Percentiles rank a stretch among this genome's conserved stretches.
phyloP scores from a whole-genome alignment of 1,140 invertebrate genomes.

The Drosophila biarmipes region DNA sequence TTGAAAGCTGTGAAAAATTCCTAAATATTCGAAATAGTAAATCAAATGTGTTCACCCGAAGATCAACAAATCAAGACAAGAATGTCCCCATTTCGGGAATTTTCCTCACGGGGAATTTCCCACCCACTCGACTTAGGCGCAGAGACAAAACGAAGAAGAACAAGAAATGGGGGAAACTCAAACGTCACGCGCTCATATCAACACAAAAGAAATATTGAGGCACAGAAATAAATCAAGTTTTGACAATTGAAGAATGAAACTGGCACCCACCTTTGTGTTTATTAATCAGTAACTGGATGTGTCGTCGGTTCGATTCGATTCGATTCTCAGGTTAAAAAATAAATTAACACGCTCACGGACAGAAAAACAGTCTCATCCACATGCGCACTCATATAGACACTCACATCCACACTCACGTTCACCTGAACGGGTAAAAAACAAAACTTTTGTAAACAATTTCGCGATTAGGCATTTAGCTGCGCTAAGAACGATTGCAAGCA shows the following conservation, averaged over 20 bases:
- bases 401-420: conserved; percentile 15
- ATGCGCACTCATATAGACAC: conserved; percentile 12
- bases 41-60: background rate
- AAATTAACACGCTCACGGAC: conserved; percentile 21
- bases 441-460: conserved; percentile 61
- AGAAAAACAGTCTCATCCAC: background rate
- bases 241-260: conserved; percentile 19
- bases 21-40: background rate
- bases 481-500: conserved; percentile 39
- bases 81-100: background rate
- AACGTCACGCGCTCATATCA: conserved; percentile 35
- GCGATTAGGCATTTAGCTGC: conserved; percentile 40
- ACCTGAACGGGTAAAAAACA: conserved; percentile 34
- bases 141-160: conserved; percentile 47
- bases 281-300: conserved; percentile 54
- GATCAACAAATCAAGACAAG: background rate
- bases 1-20: background rate
- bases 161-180: conserved; percentile 17
- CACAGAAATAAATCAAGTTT: conserved; percentile 28
- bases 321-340: conserved; percentile 36
- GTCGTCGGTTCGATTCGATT: conserved; percentile 23
- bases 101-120: conserved; percentile 24
- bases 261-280: conserved; percentile 44
- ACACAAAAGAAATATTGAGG: conserved; percentile 33
- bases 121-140: conserved; percentile 32